Conservation (phyloP, 2,888 invertebrate genomes). For the Drosophila planitibia region DNA sequence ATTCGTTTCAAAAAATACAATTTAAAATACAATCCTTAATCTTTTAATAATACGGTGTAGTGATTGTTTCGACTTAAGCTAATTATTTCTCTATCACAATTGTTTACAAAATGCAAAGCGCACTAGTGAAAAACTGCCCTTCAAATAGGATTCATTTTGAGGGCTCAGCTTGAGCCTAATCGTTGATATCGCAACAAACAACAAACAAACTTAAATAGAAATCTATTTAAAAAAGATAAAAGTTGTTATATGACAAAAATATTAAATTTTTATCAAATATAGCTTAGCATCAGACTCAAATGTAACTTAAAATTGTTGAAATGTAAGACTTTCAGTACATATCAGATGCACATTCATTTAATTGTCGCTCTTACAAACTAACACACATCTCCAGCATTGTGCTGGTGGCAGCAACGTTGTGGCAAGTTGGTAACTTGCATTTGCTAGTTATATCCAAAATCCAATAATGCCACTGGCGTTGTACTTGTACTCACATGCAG, state of each 20-base stretch:
- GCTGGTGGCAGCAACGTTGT: slow-evolving; percentile 46
- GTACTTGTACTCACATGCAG: slow-evolving; percentile 57
- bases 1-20: no score
- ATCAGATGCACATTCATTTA: slow-evolving; percentile 42
- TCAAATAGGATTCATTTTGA: no score
- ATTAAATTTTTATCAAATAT: not conserved
- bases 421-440: slow-evolving; percentile 52
- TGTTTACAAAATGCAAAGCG: no score
- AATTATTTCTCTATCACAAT: no score
- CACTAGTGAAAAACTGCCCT: no score
- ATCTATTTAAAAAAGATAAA: not conserved
- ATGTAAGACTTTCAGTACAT: slow-evolving; percentile 37
- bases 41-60: no score
- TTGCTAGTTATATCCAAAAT: slow-evolving; percentile 62
- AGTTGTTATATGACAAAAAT: not conserved
- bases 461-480: slow-evolving; percentile 65
- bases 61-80: no score
- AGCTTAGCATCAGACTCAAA: not conserved
- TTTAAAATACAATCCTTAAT: no score
- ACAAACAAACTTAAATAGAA: not conserved
- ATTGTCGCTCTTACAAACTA: slow-evolving; percentile 49
- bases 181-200: no score
- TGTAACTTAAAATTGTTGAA: slow-evolving; percentile 20
- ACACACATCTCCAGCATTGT: slow-evolving; percentile 9
- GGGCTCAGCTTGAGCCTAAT: no score